Percentiles rank a stretch among this genome's conserved stretches.
Evolutionary conservation across 2,888 invertebrate species (phyloP).

Genomic region (Agonopterix arenella): DNA sequence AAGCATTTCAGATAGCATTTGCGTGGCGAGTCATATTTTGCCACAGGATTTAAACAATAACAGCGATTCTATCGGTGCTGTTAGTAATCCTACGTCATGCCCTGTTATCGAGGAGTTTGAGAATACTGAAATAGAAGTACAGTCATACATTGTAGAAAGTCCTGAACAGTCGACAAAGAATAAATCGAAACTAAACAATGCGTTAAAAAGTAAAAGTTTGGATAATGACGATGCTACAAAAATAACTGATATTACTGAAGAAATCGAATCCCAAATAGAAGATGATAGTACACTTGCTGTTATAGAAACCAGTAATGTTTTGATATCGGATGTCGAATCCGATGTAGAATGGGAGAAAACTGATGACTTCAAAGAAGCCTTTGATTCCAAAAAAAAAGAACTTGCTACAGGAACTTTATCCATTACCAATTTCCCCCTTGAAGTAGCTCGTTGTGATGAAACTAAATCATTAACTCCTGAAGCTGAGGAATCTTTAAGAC

Average conservation of each 20-base stretch:
- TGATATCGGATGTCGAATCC: conserved; percentile 79
- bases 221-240: conserved; percentile 64
- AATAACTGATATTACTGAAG: conserved; percentile 61
- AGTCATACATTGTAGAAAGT: conserved; percentile 57
- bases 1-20: conserved; percentile 9
- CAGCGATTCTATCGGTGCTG: conserved; percentile 17
- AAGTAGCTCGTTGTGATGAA: conserved; percentile 54
- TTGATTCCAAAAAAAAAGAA: conserved; percentile 28
- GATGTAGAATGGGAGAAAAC: conserved; percentile 78
- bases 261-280: conserved; percentile 24
- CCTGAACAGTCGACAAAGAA: conserved; percentile 48
- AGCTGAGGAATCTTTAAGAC: conserved; percentile 73
- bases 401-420: conserved; percentile 51
- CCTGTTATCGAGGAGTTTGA: conserved; percentile 3
- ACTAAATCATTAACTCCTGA: conserved; percentile 69
- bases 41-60: conserved; percentile 42
- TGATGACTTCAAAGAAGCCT: conserved; percentile 46
- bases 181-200: conserved; percentile 45
- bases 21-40: conserved; percentile 5
- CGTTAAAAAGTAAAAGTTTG: conserved; percentile 65
- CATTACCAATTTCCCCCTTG: conserved; percentile 57
- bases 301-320: conserved; percentile 63
- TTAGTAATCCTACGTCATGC: conserved; percentile 8
- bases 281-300: conserved; percentile 41
- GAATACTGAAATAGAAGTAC: conserved; percentile 9